These are phyloP conservation scores for Lampris incognitus DNA, from an alignment of 2,113 vertebrate genomes.

Conservation along the genomic window DNA sequence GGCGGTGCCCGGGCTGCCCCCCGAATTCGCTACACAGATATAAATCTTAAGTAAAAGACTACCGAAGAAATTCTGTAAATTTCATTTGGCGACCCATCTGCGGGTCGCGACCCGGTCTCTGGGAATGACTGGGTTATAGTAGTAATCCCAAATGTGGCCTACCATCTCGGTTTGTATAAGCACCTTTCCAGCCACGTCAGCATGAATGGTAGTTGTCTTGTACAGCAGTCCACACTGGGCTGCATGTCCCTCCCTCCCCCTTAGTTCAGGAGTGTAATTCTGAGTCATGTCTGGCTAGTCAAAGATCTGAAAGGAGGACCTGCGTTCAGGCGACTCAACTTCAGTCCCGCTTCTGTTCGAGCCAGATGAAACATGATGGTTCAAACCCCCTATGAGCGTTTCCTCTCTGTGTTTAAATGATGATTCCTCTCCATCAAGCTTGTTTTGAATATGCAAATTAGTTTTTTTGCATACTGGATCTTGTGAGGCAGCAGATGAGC, in stretches of 20 bases:
- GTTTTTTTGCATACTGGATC: neutral
- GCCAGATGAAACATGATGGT: neutral
- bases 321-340: constrained; percentile 21
- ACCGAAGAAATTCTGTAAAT: too few species aligned
- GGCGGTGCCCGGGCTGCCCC: too few species aligned
- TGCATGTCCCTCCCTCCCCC: constrained; percentile 7
- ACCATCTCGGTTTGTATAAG: too few species aligned
- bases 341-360: neutral
- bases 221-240: neutral
- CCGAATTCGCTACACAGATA: too few species aligned
- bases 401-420: neutral
- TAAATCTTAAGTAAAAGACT: too few species aligned
- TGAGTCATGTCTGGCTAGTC: constrained; percentile 29
- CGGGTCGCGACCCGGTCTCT: too few species aligned
- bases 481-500: neutral
- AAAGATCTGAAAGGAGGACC: constrained; percentile 10
- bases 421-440: neutral
- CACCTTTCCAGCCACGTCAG: neutral
- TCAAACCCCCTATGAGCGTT: neutral
- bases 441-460: constrained; percentile 32
- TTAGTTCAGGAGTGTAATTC: constrained; percentile 23
- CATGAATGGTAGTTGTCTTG: constrained; percentile 17
- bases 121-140: too few species aligned
- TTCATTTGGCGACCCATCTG: too few species aligned
- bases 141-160: too few species aligned